Conservation (phyloP, 2,888 invertebrate genomes). For the Drosophila macrospina region DNA sequence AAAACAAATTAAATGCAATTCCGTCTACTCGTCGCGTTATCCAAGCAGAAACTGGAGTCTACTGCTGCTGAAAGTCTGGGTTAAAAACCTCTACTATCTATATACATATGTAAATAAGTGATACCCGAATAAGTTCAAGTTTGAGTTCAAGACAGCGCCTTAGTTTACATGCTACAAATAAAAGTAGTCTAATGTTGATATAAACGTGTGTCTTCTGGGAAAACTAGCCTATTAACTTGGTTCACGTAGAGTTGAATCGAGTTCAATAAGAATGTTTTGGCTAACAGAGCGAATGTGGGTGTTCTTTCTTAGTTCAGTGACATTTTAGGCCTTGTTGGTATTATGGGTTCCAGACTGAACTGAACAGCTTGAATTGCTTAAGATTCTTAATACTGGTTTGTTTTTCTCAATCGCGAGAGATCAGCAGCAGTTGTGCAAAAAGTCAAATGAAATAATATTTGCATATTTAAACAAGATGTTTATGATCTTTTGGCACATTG, state of each 20-base stretch:
- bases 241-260: slow-evolving; percentile 39
- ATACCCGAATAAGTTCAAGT: slow-evolving; percentile 43
- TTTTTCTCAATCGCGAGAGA: slow-evolving; percentile 20
- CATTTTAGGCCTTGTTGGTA: slow-evolving; percentile 34
- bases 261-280: slow-evolving; percentile 33
- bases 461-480: slow-evolving; percentile 66
- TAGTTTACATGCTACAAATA: slow-evolving; percentile 9
- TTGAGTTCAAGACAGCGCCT: slow-evolving; percentile 33
- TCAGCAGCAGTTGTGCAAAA: slow-evolving; percentile 52
- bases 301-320: slow-evolving; percentile 53
- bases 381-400: slow-evolving; percentile 39
- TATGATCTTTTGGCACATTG: slow-evolving; percentile 65
- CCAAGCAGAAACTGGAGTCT: slow-evolving; percentile 29
- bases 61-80: slow-evolving; percentile 24
- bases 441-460: slow-evolving; percentile 68
- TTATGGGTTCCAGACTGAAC: slow-evolving; percentile 5
- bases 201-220: slow-evolving; percentile 41
- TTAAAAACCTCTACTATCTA: slow-evolving; percentile 30
- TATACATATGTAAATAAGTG: slow-evolving; percentile 2
- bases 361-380: slow-evolving; percentile 18
- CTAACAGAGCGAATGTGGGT: slow-evolving; percentile 43
- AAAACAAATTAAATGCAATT: neutral
- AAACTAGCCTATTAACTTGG: slow-evolving; percentile 41
- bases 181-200: slow-evolving; percentile 16
- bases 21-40: slow-evolving; percentile 17